Evolutionary conservation across 2,113 vertebrate genomes (phyloP).

Genomic region (Brachypodius melanocephalos): DNA sequence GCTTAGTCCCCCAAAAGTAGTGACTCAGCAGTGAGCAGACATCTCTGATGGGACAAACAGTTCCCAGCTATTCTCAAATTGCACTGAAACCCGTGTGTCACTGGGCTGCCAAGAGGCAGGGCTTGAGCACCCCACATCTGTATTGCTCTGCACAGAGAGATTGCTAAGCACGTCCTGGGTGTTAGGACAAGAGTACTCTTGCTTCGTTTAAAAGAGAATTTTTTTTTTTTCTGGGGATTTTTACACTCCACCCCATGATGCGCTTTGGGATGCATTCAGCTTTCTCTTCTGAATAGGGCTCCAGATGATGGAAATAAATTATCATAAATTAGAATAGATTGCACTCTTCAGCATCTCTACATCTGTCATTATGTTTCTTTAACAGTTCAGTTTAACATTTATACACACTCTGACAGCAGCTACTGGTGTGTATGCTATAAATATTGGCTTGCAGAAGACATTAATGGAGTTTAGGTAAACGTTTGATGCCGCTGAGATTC

Average conservation of each 20-base stretch:
- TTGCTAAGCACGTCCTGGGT: slow-evolving; percentile 19
- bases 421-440: slow-evolving; percentile 69
- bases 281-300: slow-evolving; percentile 64
- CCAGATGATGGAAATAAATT: slow-evolving; percentile 71
- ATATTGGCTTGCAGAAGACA: slow-evolving; percentile 70
- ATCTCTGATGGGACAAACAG: slow-evolving; percentile 13
- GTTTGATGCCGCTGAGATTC: slow-evolving; percentile 60
- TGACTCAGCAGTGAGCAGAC: slow-evolving; percentile 37
- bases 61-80: slow-evolving; percentile 23
- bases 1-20: neutral
- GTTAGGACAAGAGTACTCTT: slow-evolving; percentile 29
- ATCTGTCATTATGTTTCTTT: slow-evolving; percentile 72
- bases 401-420: slow-evolving; percentile 69
- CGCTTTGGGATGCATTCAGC: slow-evolving; percentile 61
- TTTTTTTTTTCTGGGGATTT: slow-evolving; percentile 30
- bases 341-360: slow-evolving; percentile 71
- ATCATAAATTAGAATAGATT: slow-evolving; percentile 73
- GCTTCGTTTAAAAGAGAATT: neutral
- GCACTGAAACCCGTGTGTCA: neutral
- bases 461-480: slow-evolving; percentile 69
- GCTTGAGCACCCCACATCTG: neutral
- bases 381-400: slow-evolving; percentile 72
- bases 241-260: slow-evolving; percentile 43
- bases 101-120: neutral
- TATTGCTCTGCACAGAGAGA: neutral